A percentile compares a stretch with the other conserved stretches of the same genome.
Evolutionary conservation across 2,888 invertebrate genomes (phyloP).

Genomic region (Melitaea athalia): DNA sequence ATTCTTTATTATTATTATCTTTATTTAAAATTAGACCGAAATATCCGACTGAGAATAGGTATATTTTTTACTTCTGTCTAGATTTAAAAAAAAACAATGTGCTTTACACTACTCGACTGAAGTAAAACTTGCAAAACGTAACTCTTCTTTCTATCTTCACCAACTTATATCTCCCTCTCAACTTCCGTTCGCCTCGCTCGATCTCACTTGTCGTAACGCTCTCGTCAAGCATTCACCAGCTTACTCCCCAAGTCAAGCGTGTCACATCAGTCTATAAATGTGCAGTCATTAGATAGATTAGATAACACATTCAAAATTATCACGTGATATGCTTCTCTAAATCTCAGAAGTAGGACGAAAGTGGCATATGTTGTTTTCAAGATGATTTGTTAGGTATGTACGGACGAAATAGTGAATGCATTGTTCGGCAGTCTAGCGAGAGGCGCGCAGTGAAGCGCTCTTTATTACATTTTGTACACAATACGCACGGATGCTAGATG

Average conservation of each 20-base stretch:
- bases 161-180: no score
- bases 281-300: neutral
- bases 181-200: no score
- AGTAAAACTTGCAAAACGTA: no score
- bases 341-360: neutral
- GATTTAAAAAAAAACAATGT: no score
- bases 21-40: neutral
- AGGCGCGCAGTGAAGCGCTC: conserved; percentile 58
- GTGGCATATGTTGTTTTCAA: conserved; percentile 7
- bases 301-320: conserved; percentile 6
- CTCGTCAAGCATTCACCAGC: no score
- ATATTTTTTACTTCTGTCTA: neutral
- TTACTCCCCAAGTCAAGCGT: no score
- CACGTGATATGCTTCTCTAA: conserved; percentile 14
- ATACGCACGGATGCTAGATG: conserved; percentile 45
- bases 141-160: no score
- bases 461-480: conserved; percentile 62
- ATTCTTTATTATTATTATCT: no score
- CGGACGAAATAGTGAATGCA: conserved; percentile 43
- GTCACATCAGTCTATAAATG: conserved; percentile 14
- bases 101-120: no score
- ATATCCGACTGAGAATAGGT: conserved; percentile 6
- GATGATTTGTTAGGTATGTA: conserved; percentile 40
- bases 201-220: no score
- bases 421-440: conserved; percentile 50